These are phyloP conservation scores for Nephotettix cincticeps DNA, from an alignment of 1,140 invertebrate genomes.

Conservation along the genomic window DNA sequence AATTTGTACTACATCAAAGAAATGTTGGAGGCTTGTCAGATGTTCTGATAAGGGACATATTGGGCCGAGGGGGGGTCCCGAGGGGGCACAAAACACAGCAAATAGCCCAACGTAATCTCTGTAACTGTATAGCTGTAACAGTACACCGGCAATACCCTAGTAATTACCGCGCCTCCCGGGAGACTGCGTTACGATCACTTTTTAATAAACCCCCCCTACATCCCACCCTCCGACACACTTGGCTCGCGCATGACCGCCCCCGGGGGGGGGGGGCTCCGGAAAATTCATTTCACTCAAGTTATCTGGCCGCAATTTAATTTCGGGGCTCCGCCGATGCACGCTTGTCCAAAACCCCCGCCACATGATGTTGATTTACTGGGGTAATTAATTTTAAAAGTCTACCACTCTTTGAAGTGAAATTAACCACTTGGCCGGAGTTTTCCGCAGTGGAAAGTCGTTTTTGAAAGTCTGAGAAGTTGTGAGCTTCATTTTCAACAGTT, in stretches of 20 bases:
- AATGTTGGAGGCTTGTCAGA: background rate
- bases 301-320: slow-evolving; percentile 7
- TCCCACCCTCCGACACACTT: too few species aligned
- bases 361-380: too few species aligned
- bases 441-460: too few species aligned
- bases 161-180: background rate
- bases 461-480: too few species aligned
- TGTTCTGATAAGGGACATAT: slow-evolving; percentile 10
- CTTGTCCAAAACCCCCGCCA: too few species aligned
- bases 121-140: slow-evolving; percentile 12
- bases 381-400: too few species aligned
- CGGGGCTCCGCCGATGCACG: too few species aligned
- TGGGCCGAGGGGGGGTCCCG: background rate
- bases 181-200: slow-evolving; percentile 4
- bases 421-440: too few species aligned
- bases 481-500: too few species aligned
- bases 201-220: slow-evolving; percentile 3
- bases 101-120: slow-evolving; percentile 5
- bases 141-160: background rate
- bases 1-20: too few species aligned
- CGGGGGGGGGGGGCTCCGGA: background rate
- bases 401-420: too few species aligned
- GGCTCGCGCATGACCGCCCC: background rate
- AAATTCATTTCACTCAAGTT: slow-evolving; percentile 8
- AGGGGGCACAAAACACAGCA: slow-evolving; percentile 1